phyloP scores from a whole-genome alignment of 2,888 invertebrate genomes.

The Clanis bilineata region DNA sequence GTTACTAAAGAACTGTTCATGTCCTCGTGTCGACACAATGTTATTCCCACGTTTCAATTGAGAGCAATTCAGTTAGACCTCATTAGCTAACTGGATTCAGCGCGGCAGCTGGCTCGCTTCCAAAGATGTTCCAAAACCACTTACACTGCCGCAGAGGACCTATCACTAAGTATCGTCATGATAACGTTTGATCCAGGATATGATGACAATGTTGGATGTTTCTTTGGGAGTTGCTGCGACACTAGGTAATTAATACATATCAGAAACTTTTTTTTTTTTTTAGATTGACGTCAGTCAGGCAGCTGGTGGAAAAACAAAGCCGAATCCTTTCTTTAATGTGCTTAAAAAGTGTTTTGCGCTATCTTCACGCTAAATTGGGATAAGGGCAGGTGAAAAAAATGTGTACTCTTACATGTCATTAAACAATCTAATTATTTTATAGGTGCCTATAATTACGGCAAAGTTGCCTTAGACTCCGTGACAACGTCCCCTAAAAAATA shows the following conservation, averaged over 20 bases:
- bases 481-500: not conserved
- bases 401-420: too few species aligned
- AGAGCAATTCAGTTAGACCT: not conserved
- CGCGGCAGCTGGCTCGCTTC: not conserved
- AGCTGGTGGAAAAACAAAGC: too few species aligned
- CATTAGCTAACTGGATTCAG: conserved; percentile 9
- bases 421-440: not conserved
- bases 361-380: too few species aligned
- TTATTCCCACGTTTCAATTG: not conserved
- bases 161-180: not conserved
- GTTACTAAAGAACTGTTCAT: not conserved
- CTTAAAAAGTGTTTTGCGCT: too few species aligned
- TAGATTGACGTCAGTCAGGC: too few species aligned
- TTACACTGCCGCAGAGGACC: not conserved
- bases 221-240: too few species aligned
- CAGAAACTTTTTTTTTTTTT: too few species aligned
- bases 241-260: too few species aligned
- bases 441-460: not conserved
- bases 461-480: not conserved
- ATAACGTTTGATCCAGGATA: conserved; percentile 3
- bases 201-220: too few species aligned
- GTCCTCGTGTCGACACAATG: not conserved
- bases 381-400: too few species aligned
- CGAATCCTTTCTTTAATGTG: too few species aligned
- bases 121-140: conserved; percentile 10